Percentiles rank a stretch among this genome's conserved stretches.
Evolutionary conservation across 2,797 vertebrate genomes (phyloP).

Genomic region (Hybognathus amarus): DNA sequence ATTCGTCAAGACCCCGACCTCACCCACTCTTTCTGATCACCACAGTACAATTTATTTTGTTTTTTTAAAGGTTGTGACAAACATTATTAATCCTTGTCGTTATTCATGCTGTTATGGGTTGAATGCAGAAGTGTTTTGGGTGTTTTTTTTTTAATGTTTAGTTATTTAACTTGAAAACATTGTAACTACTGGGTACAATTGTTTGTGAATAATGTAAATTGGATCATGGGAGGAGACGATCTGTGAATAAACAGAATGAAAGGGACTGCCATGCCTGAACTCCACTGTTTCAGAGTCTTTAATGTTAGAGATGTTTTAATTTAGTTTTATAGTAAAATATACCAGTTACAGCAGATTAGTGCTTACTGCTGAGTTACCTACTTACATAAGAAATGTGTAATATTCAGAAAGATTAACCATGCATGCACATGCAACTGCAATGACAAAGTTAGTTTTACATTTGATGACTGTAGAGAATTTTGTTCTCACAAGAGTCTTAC

Average conservation of each 20-base stretch:
- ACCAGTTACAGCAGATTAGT: neutral
- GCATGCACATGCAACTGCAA: neutral
- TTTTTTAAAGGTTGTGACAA: constrained; percentile 36
- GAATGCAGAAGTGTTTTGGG: constrained; percentile 62
- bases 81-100: constrained; percentile 53
- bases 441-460: neutral
- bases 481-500: neutral
- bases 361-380: neutral
- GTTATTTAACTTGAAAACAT: constrained; percentile 90
- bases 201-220: constrained; percentile 99
- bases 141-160: constrained; percentile 82
- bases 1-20: constrained; percentile 65
- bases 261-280: constrained; percentile 58
- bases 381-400: neutral
- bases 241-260: constrained; percentile 68
- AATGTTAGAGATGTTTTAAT: constrained; percentile 6
- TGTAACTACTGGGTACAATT: constrained; percentile 83
- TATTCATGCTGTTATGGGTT: constrained; percentile 57
- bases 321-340: neutral
- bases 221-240: constrained; percentile 58
- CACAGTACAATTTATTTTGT: constrained; percentile 51
- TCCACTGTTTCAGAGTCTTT: constrained; percentile 13
- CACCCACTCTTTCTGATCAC: constrained; percentile 75
- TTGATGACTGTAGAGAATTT: neutral
- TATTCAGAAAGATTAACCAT: neutral